Base-by-base conservation (phyloP, 2,888 invertebrate species). In the Apamea sordens region DNA sequence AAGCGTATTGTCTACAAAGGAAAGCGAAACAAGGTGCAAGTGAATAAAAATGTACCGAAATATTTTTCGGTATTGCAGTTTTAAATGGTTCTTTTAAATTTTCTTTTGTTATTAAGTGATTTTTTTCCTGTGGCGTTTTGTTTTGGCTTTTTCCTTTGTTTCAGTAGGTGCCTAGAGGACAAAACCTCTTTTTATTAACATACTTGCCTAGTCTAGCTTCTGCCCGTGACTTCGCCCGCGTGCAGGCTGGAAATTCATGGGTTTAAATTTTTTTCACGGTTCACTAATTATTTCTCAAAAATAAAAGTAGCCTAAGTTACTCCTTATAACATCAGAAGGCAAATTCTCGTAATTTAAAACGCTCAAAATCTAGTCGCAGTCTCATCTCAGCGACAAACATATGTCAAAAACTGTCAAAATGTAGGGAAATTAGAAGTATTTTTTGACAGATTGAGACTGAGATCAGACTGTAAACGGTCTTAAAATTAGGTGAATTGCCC, bases 1-100 rank as follows among this genome's bases (percentile, higher is more conserved):
- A 84, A 86, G 86, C 64, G 74, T 80, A 86, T 83, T 86, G 86
- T 85, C 50, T 85, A 69, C 77, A 77, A 44, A 44, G 80, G 53
- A 76, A 77, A 69, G 50, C 64, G 36, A 65, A 74, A 86, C 76
- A 85, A 83, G 67, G 63, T 74, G 73, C 73, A 72, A 79, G 73
- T 68, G 71, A 80, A 80, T 83, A 69, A 76, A 79, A 74, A 65
- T 56, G 64, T 47, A n/a, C 73, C 32, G 1, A 85, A 65, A 83
- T 86, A 79, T 63, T 36, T 69, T 67, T 61, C 10, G 6, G 18
- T 44, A 76, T 68, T 61, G 8, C 53, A n/a, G 53, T 73, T 73
- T 73, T 44, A 56, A n/a, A 47, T 2, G 63, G 11, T 15, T 18
- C 21, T 65, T 41, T 6, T 41, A 41, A 41, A 36, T 18, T 63